A percentile compares a stretch with the other conserved stretches of the same genome.
These are phyloP conservation scores for Xylocopa sonorina DNA, from an alignment of 1,140 invertebrate genomes.

Conservation along the genomic window DNA sequence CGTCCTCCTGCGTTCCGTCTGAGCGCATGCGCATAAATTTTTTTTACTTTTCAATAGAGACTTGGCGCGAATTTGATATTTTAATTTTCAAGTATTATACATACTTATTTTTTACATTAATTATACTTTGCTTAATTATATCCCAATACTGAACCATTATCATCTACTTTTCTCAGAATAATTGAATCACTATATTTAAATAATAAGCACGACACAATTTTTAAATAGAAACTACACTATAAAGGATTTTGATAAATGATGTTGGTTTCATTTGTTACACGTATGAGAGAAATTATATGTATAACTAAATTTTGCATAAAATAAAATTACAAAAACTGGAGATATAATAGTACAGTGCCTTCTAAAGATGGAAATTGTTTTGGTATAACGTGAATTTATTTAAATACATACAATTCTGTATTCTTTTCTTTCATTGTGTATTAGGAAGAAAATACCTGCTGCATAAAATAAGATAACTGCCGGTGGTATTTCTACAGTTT, in stretches of 20 bases:
- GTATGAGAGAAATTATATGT: not conserved
- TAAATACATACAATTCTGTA: not conserved
- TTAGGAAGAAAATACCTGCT: constrained; percentile 34
- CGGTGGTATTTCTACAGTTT: constrained; percentile 72
- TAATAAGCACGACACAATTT: not conserved
- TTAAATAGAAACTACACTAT: not conserved
- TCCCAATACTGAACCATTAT: not conserved
- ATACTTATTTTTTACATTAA: not conserved
- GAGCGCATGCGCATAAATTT: constrained; percentile 25
- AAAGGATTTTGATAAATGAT: not conserved
- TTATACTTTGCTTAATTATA: not conserved
- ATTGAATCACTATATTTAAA: not conserved
- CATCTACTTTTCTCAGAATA: constrained; percentile 1
- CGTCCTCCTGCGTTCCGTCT: not conserved
- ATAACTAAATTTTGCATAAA: not conserved
- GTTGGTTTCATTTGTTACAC: not conserved
- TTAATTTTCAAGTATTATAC: not conserved
- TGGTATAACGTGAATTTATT: not conserved
- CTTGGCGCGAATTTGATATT: constrained; percentile 40
- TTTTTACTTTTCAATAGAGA: constrained; percentile 3
- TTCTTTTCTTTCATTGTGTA: constrained; percentile 15
- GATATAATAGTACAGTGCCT: no score
- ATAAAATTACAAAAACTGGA: not conserved
- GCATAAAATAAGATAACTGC: constrained; percentile 65
- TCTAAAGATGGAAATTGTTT: not conserved